A percentile compares a stretch with the other conserved stretches of the same genome.
Conservation (phyloP, 2,888 invertebrate genomes). For the Nesidiocoris tenuis region DNA sequence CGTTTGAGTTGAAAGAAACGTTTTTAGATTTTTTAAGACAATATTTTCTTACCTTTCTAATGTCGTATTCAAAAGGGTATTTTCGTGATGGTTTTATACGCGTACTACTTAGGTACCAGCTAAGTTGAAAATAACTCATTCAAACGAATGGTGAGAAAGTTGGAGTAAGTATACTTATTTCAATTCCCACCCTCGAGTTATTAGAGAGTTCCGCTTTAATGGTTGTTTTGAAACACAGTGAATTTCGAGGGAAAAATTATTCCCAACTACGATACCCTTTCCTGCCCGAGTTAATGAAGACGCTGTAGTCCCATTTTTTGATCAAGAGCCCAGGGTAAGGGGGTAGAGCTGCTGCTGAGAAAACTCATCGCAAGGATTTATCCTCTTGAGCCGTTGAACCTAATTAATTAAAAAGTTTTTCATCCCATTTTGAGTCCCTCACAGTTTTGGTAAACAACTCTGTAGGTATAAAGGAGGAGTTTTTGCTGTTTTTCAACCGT, state of each 20-base stretch:
- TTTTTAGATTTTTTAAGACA: too few species aligned
- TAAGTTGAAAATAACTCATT: too few species aligned
- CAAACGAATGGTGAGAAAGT: too few species aligned
- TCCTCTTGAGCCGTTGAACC: constrained; percentile 5
- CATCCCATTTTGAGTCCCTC: constrained; percentile 1
- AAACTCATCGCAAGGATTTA: background rate
- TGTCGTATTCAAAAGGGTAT: too few species aligned
- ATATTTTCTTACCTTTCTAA: too few species aligned
- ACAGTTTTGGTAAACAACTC: constrained; percentile 11
- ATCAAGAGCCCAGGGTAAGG: background rate
- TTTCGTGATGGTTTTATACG: too few species aligned
- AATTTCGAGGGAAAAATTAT: background rate
- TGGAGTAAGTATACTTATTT: too few species aligned
- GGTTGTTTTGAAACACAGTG: background rate
- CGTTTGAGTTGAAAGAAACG: too few species aligned
- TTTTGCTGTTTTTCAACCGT: background rate
- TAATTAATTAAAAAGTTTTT: constrained; percentile 13
- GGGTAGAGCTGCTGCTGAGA: too few species aligned
- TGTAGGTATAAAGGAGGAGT: background rate
- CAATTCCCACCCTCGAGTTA: background rate
- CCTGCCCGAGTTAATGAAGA: background rate
- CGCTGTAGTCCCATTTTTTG: background rate
- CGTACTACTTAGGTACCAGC: too few species aligned
- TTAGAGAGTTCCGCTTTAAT: background rate
- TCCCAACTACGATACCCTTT: background rate